Conservation (phyloP, 1,140 invertebrate species). For the Frieseomelitta varia region DNA sequence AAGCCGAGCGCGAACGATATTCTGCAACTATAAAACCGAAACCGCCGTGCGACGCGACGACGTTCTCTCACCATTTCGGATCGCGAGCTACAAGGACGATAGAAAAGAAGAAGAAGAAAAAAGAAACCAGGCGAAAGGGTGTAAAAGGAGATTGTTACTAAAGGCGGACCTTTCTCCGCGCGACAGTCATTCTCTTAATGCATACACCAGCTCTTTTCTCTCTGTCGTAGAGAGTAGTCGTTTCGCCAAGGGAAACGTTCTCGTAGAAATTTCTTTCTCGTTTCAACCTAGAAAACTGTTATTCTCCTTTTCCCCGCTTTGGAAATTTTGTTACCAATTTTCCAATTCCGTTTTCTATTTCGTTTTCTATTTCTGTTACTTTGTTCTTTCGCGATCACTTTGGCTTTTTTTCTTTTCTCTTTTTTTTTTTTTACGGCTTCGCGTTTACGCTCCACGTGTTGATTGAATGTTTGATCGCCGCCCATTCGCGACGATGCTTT, state of each 20-base stretch:
- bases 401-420: no score
- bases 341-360: neutral
- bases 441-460: neutral
- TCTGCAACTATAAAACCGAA: constrained; percentile 1
- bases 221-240: neutral
- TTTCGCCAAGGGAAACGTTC: neutral
- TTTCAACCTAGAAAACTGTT: neutral
- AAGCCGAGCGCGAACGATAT: neutral
- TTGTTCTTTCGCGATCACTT: neutral
- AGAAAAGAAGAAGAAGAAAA: neutral
- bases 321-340: neutral
- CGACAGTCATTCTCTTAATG: neutral
- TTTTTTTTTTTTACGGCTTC: no score
- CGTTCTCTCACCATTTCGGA: constrained; percentile 30
- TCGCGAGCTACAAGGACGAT: neutral
- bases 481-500: rapidly evolving
- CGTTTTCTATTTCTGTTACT: no score
- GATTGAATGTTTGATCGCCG: neutral
- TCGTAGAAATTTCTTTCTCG: neutral
- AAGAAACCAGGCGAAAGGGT: neutral
- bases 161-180: neutral
- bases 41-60: neutral
- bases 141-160: constrained; percentile 21
- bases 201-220: neutral
- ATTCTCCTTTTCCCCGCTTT: neutral